A percentile compares a stretch with the other conserved stretches of the same genome.
Evolutionary conservation across 2,113 vertebrate species (phyloP).

Genomic region (Patagioenas fasciata): DNA sequence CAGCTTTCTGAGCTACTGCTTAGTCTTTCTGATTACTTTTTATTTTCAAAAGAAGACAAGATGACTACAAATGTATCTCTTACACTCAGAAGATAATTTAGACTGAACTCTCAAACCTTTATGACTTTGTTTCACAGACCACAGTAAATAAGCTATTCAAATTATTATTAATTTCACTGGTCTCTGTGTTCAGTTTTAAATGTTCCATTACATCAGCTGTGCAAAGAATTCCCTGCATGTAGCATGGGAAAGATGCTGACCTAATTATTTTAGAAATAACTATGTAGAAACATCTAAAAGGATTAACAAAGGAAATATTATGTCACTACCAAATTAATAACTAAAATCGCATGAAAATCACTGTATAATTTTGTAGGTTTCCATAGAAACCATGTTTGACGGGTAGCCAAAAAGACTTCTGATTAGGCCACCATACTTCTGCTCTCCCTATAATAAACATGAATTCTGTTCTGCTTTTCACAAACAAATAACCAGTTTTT

Average conservation of each 20-base stretch:
- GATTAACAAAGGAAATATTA: conserved; percentile 60
- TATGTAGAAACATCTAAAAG: conserved; percentile 35
- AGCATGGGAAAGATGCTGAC: conserved; percentile 20
- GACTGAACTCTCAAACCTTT: background rate
- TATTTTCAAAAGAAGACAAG: background rate
- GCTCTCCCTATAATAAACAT: background rate
- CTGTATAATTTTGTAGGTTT: conserved; percentile 39
- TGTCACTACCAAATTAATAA: conserved; percentile 54
- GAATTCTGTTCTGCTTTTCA: background rate
- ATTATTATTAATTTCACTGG: background rate
- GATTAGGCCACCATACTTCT: conserved; percentile 7
- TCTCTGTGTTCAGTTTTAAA: conserved; percentile 24
- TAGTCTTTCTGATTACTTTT: background rate
- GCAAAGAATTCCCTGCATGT: background rate
- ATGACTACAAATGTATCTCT: background rate
- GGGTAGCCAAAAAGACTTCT: conserved; percentile 24
- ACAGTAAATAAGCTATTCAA: background rate
- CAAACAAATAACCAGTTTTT: background rate
- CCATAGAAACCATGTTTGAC: conserved; percentile 43
- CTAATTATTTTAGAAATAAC: conserved; percentile 55
- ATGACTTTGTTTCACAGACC: background rate
- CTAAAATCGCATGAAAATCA: conserved; percentile 44
- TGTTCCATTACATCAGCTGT: conserved; percentile 10
- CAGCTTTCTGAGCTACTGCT: background rate
- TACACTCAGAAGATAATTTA: background rate